Evolutionary conservation across 2,888 invertebrate species (phyloP).

Genomic region (Drosophila sordidula): DNA sequence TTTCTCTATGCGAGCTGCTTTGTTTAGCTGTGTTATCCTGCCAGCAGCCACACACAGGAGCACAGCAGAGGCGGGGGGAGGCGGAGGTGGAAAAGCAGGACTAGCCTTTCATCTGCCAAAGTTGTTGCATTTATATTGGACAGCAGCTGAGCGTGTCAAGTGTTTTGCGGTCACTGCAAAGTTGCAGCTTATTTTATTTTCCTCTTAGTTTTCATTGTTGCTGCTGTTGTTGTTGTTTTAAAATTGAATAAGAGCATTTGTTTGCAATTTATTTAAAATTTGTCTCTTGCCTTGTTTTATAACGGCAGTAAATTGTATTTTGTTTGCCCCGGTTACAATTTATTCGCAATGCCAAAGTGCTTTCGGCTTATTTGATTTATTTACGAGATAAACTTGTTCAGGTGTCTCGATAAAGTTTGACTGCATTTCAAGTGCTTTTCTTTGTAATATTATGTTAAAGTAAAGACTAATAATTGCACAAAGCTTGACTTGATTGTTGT

Average conservation of each 20-base stretch:
- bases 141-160: constrained; percentile 76
- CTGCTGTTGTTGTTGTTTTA: constrained; percentile 28
- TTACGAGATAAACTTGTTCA: constrained; percentile 32
- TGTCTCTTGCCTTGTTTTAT: constrained; percentile 35
- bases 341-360: constrained; percentile 49
- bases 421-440: constrained; percentile 35
- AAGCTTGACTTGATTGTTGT: constrained; percentile 19
- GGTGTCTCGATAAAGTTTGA: constrained; percentile 18
- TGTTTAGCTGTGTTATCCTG: constrained; percentile 31
- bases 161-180: constrained; percentile 66
- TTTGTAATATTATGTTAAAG: constrained; percentile 11
- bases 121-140: constrained; percentile 69
- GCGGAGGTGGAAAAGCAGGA: not conserved
- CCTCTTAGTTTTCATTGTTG: constrained; percentile 17
- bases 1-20: constrained; percentile 30
- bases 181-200: constrained; percentile 53
- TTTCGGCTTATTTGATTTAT: constrained; percentile 46
- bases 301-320: constrained; percentile 59
- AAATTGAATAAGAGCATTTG: constrained; percentile 75
- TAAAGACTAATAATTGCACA: constrained; percentile 21
- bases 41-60: constrained; percentile 5
- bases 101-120: constrained; percentile 10
- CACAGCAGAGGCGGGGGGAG: not conserved
- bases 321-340: constrained; percentile 30
- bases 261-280: constrained; percentile 75